Base-by-base conservation (phyloP, 1,140 invertebrate species). In the Leptinotarsa undecemlineata region DNA sequence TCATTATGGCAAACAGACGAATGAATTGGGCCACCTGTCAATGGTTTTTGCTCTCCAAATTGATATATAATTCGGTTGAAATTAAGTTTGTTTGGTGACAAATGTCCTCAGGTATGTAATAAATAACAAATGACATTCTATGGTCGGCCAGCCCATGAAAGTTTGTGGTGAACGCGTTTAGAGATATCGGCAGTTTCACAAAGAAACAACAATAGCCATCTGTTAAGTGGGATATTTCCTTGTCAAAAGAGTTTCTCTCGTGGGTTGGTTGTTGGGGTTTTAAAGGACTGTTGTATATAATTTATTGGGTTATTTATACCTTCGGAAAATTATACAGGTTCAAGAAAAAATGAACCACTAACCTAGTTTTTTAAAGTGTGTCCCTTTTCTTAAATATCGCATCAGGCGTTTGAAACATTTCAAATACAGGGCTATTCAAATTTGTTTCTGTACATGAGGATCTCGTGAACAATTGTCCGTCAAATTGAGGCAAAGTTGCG, bases 71-170 rank as follows among this genome's bases (percentile, higher is more conserved):
- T 66, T 66, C 21, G 23, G 20, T 66, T 0, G n/a, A 33, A 66
- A 66, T 66, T 66, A 17, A 66, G 63, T 66, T 33, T n/a, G 51
- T 66, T 66, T 21, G 26, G 63, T 66, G 63, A 66, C 63, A 66
- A 66, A 21, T 23, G 63, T 66, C 63, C 26, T 66, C 63, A 66
- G 63, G 26, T 66, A 66, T 66, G 21, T 23, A 20, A 2, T 66
- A 23, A 23, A 20, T 23, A 66, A 21, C 63, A 57, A 57, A 57
- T 57, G 51, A 57, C 51, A 57, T 57, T 57, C n/a, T 57, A 19
- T 57, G 51, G 51, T 57, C 51, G 51, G n/a, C 51, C 15, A 57
- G n/a, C 51, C 51, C 51, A 57, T 19, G 51, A 57, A 57, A 57
- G 20, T 66, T 66, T 66, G 63, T 21, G 63, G 63, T 57, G n/a